Base-by-base conservation (phyloP, 2,888 invertebrate genomes). In the Pseudeuparius sepicola region DNA sequence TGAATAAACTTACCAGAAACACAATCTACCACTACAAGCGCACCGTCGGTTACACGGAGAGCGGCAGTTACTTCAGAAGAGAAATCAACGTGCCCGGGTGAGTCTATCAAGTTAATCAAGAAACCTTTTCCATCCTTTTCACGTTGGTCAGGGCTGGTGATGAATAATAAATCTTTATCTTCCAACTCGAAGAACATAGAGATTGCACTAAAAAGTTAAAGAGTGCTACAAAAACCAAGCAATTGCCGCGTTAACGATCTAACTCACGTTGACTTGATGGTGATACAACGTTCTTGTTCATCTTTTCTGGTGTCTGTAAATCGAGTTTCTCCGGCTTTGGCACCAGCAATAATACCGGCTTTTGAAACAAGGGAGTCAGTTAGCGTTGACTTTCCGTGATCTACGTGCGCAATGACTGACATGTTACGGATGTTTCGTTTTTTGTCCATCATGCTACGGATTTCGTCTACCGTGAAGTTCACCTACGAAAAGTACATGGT, bases 391-490 rank as follows among this genome's bases (percentile, higher is more conserved):
- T 98, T 97, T 62, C 98, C 98, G 67, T 99, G 98, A 73, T 99
- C 98, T 51, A 99, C 98, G 71, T 99, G 98, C 56, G 98, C 98
- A 65, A 99, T 99, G 70, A 99, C 98, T 63, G 97, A 98, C 97
- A 99, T 99, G 73, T 99, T 99, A 65, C 98, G 84, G 74, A 99
- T 98, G 66, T 99, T 99, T 74, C 75, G 77, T 77, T 97, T 97
- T 69, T 90, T 90, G 88, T 99, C 97, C 98, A 99, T 99, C 84
- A 99, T 90, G 65, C 61, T 73, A 71, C 98, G 89, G 76, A 98
- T 97, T 75, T 98, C 94, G 75, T 97, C 97, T 71, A 99, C 90
- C 51, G 97, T 98, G 70, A 99, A 99, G 82, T 99, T 98, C 81
- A 99, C 98, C 98, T 97, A 55, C 24, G 64, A 49, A 28, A 38